A percentile compares a stretch with the other conserved stretches of the same genome.
Conservation (phyloP, 2,888 invertebrate species). For the Rotaria magnacalcarata region DNA sequence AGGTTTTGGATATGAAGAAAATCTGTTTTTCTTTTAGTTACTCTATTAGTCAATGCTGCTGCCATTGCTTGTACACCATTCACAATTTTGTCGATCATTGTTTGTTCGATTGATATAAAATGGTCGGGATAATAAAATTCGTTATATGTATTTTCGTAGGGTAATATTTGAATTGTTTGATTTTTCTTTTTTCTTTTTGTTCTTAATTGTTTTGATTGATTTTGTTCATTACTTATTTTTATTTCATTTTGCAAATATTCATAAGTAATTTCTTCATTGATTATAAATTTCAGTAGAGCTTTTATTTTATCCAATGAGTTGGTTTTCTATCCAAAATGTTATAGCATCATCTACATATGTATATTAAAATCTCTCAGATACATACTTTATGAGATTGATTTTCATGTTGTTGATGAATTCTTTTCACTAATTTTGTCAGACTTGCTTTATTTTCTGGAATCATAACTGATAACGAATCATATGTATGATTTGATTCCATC, state of each 20-base stretch:
- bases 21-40: neutral
- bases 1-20: neutral
- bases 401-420: neutral
- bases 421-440: neutral
- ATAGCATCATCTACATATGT: too few species aligned
- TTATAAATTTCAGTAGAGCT: neutral
- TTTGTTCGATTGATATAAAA: neutral
- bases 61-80: neutral
- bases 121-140: neutral
- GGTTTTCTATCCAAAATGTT: neutral
- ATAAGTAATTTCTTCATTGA: neutral
- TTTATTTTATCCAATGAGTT: neutral
- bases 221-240: neutral
- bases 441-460: neutral
- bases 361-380: neutral
- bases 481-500: neutral
- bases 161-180: neutral
- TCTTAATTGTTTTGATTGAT: neutral
- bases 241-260: neutral
- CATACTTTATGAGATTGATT: neutral
- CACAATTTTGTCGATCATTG: conserved; percentile 4
- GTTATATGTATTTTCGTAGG: neutral
- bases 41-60: neutral
- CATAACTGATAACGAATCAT: neutral
- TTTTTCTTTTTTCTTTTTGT: neutral